phyloP scores from a whole-genome alignment of 2,113 vertebrate genomes.

The human region DNA sequence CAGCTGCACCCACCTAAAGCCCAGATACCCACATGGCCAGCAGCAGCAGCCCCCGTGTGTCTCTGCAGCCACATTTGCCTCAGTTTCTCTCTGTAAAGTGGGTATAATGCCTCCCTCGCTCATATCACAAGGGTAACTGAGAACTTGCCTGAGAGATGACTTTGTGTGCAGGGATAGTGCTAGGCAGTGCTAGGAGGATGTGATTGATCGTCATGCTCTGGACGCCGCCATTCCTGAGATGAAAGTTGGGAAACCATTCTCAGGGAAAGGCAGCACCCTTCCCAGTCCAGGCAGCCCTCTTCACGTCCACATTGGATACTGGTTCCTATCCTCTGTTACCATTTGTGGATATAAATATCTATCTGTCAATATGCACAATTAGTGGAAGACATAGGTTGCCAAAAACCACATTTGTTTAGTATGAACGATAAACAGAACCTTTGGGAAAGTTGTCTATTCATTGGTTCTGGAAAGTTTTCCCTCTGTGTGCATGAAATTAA shows the following conservation, averaged over 20 bases:
- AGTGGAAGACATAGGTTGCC: neutral
- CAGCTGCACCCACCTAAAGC: neutral
- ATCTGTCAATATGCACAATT: neutral
- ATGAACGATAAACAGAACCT: neutral
- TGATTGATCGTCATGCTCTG: neutral
- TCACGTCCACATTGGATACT: neutral
- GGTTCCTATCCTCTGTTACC: neutral
- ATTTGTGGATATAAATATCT: neutral
- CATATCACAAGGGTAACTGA: neutral
- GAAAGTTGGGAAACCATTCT: neutral
- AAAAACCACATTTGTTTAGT: neutral
- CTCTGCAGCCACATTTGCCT: neutral
- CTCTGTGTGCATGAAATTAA: neutral
- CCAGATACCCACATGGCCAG: neutral
- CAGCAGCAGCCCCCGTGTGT: neutral
- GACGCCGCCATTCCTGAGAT: neutral
- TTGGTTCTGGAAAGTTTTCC: neutral
- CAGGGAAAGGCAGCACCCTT: neutral
- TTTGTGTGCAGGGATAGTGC: neutral
- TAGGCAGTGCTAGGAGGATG: too few relatives aligned
- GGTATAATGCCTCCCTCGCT: neutral
- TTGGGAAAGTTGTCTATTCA: neutral
- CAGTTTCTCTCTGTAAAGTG: neutral
- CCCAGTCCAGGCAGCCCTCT: neutral
- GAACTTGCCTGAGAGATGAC: neutral